Evolutionary conservation across 2,113 vertebrate genomes (phyloP), one percentile per base, ranked within the genome.

Genomic region (Nettapus auritus): DNA sequence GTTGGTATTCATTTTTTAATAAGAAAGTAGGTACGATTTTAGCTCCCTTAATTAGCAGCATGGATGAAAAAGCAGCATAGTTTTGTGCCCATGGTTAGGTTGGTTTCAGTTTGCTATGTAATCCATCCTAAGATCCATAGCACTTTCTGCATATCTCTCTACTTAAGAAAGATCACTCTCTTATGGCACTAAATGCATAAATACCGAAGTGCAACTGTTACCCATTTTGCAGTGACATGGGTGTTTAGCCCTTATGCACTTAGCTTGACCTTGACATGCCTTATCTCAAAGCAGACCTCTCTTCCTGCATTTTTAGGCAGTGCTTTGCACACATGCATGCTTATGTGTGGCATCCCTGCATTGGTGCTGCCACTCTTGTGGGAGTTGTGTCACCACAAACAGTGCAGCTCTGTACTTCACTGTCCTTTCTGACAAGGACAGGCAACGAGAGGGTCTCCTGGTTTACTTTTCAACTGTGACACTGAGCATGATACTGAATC

Each of bases 251-350:
- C 33, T 66, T 76, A 74, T 0, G 1, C 33, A 74, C 59, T 36
- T 63, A 78, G 15, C 46, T 80, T 64, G n/a, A 67, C 56, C 34
- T 48, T 56, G 36, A 42, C 19, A 55, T 40, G 34, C 21, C 38
- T 91, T 64, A 70, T 74, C 76, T 91, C 38, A 82, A 64, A 88
- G 69, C 64, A 86, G 80, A 86, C 70, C 26, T 36, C 0, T 0
- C 55, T 70, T 8, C 17, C 33, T 48, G 38, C 23, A 9, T 55
- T 81, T 85, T 83, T 18, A 82, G 50, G 18, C 75, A 77, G 81
- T 0, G 0, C 19, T 86, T 63, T 25, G 6, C 76, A 74, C 85
- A 56, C 3, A 0, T 15, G 56, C 2, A 0, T 46, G n/a, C 74
- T 85, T 50, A 29, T 13, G 13, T 21, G 52, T 1, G 4, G 33